Base-by-base conservation (phyloP, 2,888 invertebrate species). In the Panorpa germanica region DNA sequence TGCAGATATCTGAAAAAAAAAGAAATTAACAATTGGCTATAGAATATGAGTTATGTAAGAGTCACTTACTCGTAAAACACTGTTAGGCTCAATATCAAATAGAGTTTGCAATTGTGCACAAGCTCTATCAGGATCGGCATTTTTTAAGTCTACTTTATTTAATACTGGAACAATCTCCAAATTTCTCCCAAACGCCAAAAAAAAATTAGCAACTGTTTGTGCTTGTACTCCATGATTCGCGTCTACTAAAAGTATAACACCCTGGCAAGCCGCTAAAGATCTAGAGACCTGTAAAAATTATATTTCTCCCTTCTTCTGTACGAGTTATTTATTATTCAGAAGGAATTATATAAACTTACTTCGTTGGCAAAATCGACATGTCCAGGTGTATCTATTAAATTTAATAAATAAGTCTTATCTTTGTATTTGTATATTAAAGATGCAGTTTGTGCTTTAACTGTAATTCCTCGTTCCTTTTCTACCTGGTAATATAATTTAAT, bases 361-460 rank as follows among this genome's bases (percentile, higher is more conserved):
- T 96, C 95, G 59, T 85, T 90, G 10, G 82, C 75, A 53, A 96
- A 96, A 53, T 98, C 96, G 1, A 95, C 95, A 65, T 96, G 96
- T 3, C 96, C 93, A 4, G 96, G 96, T 11, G 96, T 96, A 51
- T 98, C 96, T 42, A 98, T 93, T 14, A 96, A 65, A 54, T 96
- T 96, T 2, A 98, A 59, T 17, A 93, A 59, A 55, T 86, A 93
- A 13, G 65, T 53, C 43, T 71, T 57, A 18, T 61, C 45, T 15
- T 69, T 60, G 43, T 75, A 70, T 14, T 60, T 61, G 47, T 86
- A 81, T 37, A 81, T 63, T 37, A 98, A 59, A 2, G 91, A 85
- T 4, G 81, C 93, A 18, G 90, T 86, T 45, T 96, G 95, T 7
- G 96, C 96, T 57, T 98, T 98, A 0, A 98, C 95, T 5, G 96